Conservation (phyloP, 2,888 invertebrate genomes). For the Ypsolopha scabrella region DNA sequence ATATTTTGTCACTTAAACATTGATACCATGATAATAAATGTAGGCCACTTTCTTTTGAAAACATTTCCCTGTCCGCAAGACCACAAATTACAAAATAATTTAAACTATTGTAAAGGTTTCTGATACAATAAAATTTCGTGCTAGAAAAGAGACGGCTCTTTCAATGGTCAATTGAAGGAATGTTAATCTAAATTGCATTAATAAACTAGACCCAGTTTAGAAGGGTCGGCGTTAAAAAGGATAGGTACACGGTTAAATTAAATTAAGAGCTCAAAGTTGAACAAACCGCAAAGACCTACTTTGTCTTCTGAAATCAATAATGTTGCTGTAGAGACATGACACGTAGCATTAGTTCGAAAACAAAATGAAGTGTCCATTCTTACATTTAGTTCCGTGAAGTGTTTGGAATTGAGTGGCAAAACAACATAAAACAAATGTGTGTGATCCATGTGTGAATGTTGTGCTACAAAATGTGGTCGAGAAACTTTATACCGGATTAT, state of each 20-base stretch:
- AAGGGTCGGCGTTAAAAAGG: not conserved
- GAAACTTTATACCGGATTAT: slow-evolving; percentile 76
- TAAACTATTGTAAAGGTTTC: no score
- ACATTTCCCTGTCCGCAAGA: no score
- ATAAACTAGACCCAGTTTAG: no score
- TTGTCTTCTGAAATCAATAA: not conserved
- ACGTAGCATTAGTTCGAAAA: slow-evolving; percentile 58
- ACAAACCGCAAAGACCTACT: not conserved
- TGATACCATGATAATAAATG: no score
- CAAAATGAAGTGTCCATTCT: slow-evolving; percentile 69
- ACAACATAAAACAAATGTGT: slow-evolving; percentile 68
- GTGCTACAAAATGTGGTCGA: slow-evolving; percentile 76
- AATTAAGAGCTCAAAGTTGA: not conserved
- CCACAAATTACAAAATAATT: no score
- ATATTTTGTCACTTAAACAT: no score
- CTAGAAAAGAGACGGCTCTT: no score
- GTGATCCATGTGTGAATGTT: slow-evolving; percentile 71
- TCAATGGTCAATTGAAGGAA: no score
- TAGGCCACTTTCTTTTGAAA: no score
- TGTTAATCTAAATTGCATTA: no score
- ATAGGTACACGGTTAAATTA: not conserved
- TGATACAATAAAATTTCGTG: no score
- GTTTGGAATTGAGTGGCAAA: slow-evolving; percentile 51
- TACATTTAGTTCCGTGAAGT: slow-evolving; percentile 68
- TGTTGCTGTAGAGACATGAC: not conserved